Evolutionary conservation across 1,140 invertebrate species (phyloP).

Genomic region (Pygmarrhopalites habei): DNA sequence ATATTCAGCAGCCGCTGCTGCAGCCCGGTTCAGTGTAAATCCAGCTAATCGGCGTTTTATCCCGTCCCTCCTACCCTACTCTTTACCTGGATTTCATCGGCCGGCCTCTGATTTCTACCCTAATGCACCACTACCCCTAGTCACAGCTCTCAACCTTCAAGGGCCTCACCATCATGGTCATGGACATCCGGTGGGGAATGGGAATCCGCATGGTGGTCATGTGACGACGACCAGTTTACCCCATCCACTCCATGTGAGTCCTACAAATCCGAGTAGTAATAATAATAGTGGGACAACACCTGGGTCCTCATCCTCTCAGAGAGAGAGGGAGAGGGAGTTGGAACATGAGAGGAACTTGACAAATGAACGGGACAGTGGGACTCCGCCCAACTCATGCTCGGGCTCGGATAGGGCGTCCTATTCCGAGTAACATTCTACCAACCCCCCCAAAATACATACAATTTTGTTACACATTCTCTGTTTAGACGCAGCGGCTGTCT

Average conservation of each 20-base stretch:
- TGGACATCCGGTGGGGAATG: not conserved
- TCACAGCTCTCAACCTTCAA: slow-evolving; percentile 17
- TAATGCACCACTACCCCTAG: slow-evolving; percentile 13
- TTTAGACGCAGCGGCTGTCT: too few relatives aligned
- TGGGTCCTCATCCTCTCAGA: too few relatives aligned
- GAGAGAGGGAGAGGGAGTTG: too few relatives aligned
- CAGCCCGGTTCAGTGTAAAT: slow-evolving; percentile 22
- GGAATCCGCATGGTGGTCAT: not conserved
- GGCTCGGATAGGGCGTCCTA: slow-evolving; percentile 40
- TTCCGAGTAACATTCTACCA: slow-evolving; percentile 37
- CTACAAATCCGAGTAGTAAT: slow-evolving; percentile 13
- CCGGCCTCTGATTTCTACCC: slow-evolving; percentile 27
- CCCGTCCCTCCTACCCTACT: slow-evolving; percentile 36
- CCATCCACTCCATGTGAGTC: slow-evolving; percentile 1
- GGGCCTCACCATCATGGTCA: slow-evolving; percentile 19
- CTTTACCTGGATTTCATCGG: slow-evolving; percentile 29
- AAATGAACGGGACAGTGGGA: slow-evolving; percentile 27
- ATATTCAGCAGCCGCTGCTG: slow-evolving; percentile 35
- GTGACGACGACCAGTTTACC: not conserved
- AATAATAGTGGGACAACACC: not conserved
- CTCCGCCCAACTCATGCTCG: slow-evolving; percentile 39
- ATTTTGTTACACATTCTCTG: too few relatives aligned
- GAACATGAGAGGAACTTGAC: too few relatives aligned
- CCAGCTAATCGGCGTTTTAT: slow-evolving; percentile 27
- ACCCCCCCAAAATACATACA: too few relatives aligned